A percentile compares a stretch with the other conserved stretches of the same genome.
Conservation (phyloP, 2,113 vertebrate species). For the Brachionichthys hirsutus region DNA sequence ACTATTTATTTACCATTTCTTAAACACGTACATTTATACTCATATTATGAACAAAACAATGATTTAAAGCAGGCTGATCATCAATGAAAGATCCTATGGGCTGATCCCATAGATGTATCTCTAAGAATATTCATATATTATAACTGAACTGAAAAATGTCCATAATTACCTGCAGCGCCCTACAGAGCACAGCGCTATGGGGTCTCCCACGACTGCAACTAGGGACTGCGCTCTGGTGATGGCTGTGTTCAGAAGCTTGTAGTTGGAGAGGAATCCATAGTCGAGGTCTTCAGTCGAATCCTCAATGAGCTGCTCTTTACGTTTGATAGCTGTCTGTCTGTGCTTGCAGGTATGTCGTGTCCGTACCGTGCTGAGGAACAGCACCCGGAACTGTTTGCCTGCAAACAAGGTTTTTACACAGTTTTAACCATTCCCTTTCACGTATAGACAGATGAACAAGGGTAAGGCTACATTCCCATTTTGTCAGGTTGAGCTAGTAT, state of each 20-base stretch:
- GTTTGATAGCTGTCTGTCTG: constrained; percentile 97
- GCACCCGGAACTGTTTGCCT: constrained; percentile 98
- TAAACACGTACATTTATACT: no score
- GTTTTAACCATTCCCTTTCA: no score
- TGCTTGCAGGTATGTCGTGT: constrained; percentile 98
- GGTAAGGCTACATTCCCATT: no score
- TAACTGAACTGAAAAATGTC: not conserved
- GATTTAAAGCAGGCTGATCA: no score
- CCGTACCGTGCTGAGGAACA: constrained; percentile 97
- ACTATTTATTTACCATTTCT: no score
- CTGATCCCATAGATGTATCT: not conserved
- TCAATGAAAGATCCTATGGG: no score
- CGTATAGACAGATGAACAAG: no score
- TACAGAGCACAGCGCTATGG: constrained; percentile 95
- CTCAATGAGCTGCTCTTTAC: constrained; percentile 96
- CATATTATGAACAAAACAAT: no score
- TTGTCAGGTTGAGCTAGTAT: no score
- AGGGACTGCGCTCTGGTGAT: constrained; percentile 97
- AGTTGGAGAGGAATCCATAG: constrained; percentile 98
- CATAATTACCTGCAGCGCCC: constrained; percentile 93
- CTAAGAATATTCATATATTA: not conserved
- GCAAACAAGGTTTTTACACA: not conserved
- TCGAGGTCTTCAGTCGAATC: constrained; percentile 98
- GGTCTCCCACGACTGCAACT: constrained; percentile 97
- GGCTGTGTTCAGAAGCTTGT: constrained; percentile 98